Percentiles rank a stretch among this genome's conserved stretches.
Conservation (phyloP, 2,113 vertebrate genomes). For the Parus major region DNA sequence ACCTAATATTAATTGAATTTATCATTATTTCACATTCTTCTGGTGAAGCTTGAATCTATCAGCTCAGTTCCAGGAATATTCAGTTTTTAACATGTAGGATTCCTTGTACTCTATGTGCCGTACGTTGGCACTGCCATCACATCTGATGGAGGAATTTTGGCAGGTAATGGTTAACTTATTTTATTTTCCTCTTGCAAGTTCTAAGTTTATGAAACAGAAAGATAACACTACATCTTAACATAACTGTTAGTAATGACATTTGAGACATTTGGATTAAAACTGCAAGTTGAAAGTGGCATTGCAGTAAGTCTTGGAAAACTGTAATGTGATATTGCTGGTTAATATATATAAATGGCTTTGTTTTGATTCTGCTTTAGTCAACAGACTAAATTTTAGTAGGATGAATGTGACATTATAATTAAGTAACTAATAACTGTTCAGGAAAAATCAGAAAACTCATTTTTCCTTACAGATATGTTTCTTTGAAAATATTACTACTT, state of each 20-base stretch:
- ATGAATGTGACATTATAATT: neutral
- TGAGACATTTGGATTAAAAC: neutral
- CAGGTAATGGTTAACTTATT: neutral
- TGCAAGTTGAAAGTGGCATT: neutral
- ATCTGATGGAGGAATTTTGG: neutral
- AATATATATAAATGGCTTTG: neutral
- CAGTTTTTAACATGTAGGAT: neutral
- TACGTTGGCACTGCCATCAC: fast-evolving
- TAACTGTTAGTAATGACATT: neutral
- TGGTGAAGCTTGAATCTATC: neutral
- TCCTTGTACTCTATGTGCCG: neutral
- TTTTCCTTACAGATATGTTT: neutral
- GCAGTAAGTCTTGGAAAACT: neutral
- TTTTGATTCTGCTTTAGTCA: neutral
- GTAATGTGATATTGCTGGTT: neutral
- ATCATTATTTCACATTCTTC: neutral
- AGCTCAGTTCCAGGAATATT: neutral
- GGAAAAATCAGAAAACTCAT: neutral
- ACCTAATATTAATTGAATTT: neutral
- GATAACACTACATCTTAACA: neutral
- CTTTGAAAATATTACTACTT: neutral
- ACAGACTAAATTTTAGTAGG: neutral
- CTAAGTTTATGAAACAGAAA: neutral
- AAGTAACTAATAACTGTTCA: neutral
- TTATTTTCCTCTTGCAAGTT: neutral